A percentile compares a stretch with the other conserved stretches of the same genome.
Conservation (phyloP, 2,113 vertebrate species). For the Polyodon spathula region DNA sequence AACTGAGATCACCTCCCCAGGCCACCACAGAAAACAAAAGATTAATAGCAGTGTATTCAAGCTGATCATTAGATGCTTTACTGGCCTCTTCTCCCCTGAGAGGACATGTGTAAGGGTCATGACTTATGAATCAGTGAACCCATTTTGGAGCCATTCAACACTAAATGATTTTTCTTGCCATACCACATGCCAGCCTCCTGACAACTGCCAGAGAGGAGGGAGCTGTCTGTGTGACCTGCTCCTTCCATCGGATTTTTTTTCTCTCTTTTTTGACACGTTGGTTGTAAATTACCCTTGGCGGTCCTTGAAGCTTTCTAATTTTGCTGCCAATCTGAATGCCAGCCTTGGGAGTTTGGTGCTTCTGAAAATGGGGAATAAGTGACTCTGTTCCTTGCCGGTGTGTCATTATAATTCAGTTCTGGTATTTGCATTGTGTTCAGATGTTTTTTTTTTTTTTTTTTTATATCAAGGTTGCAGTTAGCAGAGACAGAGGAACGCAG, state of each 20-base stretch:
- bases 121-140: constrained; percentile 9
- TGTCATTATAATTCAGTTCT: too few species aligned
- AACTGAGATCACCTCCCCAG: not conserved
- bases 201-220: too few species aligned
- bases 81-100: not conserved
- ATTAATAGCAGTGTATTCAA: not conserved
- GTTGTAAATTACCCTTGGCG: too few species aligned
- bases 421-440: not conserved
- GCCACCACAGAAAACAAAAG: not conserved
- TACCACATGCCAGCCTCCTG: too few species aligned
- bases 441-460: not conserved
- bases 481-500: not conserved
- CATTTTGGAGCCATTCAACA: constrained; percentile 1
- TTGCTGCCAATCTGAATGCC: too few species aligned
- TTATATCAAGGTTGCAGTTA: not conserved
- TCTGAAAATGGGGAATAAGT: too few species aligned
- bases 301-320: too few species aligned
- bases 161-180: constrained; percentile 4
- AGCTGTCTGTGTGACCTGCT: too few species aligned
- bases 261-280: too few species aligned
- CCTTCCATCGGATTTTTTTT: too few species aligned
- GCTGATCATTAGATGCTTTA: not conserved
- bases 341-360: too few species aligned
- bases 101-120: constrained; percentile 7
- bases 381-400: too few species aligned